Base-by-base conservation (phyloP, 2,888 invertebrate species). In the Pristionchus entomophagus region DNA sequence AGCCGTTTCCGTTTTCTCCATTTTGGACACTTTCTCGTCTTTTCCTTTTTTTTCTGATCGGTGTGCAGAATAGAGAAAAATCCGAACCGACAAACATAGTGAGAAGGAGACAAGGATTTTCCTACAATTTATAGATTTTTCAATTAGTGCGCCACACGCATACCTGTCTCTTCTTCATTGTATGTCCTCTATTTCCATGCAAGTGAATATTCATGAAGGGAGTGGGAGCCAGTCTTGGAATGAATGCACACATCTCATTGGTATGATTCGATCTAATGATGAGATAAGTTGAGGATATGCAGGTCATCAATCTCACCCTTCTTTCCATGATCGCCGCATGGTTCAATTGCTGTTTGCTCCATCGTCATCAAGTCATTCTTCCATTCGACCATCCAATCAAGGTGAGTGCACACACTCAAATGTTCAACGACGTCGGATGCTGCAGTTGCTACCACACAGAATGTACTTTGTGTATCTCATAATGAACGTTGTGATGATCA, bases 301-400 rank as follows among this genome's bases (percentile, higher is more conserved):
- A 69, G 69, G 69, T 73, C 14, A 73, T 73, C 10, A 35, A 73
- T 73, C n/a, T 73, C 8, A 73, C 73, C 2, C 22, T 41, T 41
- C 41, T 73, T 17, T 73, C 73, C 2, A 73, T 73, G 22, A 73
- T 73, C 12, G 6, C 41, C 32, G 73, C 73, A 10, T 45, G 22
- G 73, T 73, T 73, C 41, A 73, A 73, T 26, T 73, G 73, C 19
- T 73, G 73, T 45, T 26, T 73, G 26, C 45, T 73, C 73, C 73
- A 73, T 41, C 41, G 73, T 26, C 73, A 73, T 41, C 73, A 73
- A 41, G 41, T 73, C 2, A 45, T 73, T 32, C 73, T 73, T 41
- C 45, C 73, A 10, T 73, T 41, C 5, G 73, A 73, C 12, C 73
- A 73, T 73, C 73, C 73, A 32, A 6, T 12, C 5, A 73, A 73